Evolutionary conservation across 2,797 vertebrate genomes (phyloP), one percentile per base, ranked within the genome.

Genomic region (Eulemur albifrons): DNA sequence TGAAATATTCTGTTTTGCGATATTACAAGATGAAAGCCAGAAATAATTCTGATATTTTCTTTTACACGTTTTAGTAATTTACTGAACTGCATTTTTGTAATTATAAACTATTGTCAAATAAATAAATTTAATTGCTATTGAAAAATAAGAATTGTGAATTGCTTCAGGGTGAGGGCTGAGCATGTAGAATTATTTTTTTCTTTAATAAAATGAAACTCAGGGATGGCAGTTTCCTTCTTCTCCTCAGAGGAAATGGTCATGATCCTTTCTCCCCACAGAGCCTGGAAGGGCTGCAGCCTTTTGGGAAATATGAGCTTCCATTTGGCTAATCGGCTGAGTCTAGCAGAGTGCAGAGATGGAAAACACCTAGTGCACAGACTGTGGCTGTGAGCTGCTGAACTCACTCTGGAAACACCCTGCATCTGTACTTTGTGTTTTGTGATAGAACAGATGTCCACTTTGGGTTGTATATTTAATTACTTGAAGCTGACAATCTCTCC

Each of bases 31-130:
- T 4, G 1, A 76, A 4, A 90, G 9, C 5, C 21, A 81, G 73
- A 35, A 43, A 88, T 38, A 81, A 65, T 27, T 45, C 48, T 52
- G 4, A 30, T 65, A 63, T 72, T 73, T 87, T 75, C 35, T 76
- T 90, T 27, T 76, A 80, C 2, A 52, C 32, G n/a, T 72, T 87
- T 93, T 90, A 87, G 5, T 48, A 75, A 84, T 85, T 88, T 90
- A 18, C 27, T 61, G 12, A 67, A 45, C 10, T 69, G 18, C 12
- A n/a, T 93, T 92, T 96, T 95, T 32, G 0, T 35, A 6, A 43
- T 40, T 30, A 83, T 83, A 77, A 93, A 79, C 50, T 69, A 76
- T 61, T 79, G 23, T 59, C 4, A 15, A 87, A 27, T 57, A 59
- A 84, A 38, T 7, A 50, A 63, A 85, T 63, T 52, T n/a, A 90